These are phyloP conservation scores for Epistrophe eligans DNA, from an alignment of 2,888 invertebrate species.

Conservation along the genomic window DNA sequence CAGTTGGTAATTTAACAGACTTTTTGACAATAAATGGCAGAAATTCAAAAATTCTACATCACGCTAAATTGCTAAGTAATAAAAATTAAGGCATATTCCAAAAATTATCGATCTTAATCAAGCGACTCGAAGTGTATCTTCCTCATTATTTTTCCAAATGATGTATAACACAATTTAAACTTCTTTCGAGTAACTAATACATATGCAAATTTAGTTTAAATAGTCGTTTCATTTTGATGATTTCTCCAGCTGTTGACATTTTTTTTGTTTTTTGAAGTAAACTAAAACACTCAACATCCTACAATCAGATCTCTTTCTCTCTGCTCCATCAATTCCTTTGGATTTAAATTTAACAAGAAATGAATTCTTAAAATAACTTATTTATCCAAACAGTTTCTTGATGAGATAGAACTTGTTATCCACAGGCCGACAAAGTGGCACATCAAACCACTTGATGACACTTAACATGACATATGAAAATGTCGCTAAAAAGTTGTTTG, in stretches of 20 bases:
- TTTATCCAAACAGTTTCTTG: neutral
- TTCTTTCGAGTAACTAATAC: too few relatives aligned
- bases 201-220: neutral
- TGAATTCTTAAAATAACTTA: slow-evolving; percentile 27
- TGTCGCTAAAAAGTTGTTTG: slow-evolving; percentile 59
- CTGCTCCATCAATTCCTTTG: neutral
- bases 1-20: too few relatives aligned
- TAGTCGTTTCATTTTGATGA: too few relatives aligned
- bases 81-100: too few relatives aligned
- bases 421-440: slow-evolving; percentile 53
- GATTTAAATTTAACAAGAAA: slow-evolving; percentile 6
- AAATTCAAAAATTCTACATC: too few relatives aligned
- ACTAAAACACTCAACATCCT: neutral
- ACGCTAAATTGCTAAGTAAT: too few relatives aligned
- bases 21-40: too few relatives aligned
- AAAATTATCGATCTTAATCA: neutral
- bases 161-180: too few relatives aligned
- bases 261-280: neutral
- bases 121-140: neutral
- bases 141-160: too few relatives aligned
- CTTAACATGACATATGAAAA: slow-evolving; percentile 68
- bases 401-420: slow-evolving; percentile 17
- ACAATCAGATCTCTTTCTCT: neutral
- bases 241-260: neutral
- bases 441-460: slow-evolving; percentile 61